Evolutionary conservation across 2,113 vertebrate genomes (phyloP).

Genomic region (Sciurus niger): DNA sequence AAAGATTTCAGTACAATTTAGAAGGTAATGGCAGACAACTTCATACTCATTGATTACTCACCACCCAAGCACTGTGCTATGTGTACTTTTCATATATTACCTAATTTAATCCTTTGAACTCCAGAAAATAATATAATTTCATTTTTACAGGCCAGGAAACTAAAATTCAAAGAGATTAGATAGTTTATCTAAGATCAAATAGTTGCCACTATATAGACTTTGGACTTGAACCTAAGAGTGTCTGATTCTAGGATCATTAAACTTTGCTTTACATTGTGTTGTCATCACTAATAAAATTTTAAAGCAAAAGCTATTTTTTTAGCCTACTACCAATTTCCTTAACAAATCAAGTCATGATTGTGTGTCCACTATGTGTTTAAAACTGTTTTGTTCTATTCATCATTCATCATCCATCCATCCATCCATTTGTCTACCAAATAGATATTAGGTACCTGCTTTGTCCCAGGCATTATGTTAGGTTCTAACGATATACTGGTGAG

Average conservation of each 20-base stretch:
- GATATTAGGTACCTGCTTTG: background rate
- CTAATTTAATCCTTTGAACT: conserved; percentile 9
- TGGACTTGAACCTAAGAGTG: background rate
- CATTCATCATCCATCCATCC: too few species aligned
- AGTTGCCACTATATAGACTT: background rate
- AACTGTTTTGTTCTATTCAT: background rate
- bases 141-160: conserved; percentile 22
- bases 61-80: background rate
- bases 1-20: conserved; percentile 55
- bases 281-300: conserved; percentile 11
- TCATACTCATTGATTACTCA: background rate
- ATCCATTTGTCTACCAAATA: background rate
- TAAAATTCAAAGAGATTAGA: conserved; percentile 35
- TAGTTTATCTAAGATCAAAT: background rate
- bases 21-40: background rate
- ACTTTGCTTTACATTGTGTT: background rate
- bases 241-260: background rate
- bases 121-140: background rate
- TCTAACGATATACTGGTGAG: background rate
- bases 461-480: background rate
- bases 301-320: conserved; percentile 16
- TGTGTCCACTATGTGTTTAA: background rate
- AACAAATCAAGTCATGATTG: conserved; percentile 34
- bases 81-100: background rate
- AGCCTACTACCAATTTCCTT: background rate